Evolutionary conservation across 2,797 vertebrate genomes (phyloP).

Genomic region (Sebastolobus altivelis): DNA sequence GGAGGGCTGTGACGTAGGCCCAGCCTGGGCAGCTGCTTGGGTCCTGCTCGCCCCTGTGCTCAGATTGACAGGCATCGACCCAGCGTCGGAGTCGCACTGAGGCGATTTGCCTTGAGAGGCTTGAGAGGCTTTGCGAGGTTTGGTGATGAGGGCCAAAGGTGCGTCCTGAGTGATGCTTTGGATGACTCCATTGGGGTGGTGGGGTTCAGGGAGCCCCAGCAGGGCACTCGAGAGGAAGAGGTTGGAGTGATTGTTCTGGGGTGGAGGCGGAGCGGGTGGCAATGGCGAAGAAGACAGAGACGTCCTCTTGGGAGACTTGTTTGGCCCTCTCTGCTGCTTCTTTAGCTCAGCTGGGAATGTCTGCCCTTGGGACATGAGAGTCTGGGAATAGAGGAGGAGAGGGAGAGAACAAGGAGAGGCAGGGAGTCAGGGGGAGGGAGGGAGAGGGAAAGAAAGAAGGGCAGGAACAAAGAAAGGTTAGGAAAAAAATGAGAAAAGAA

Average conservation of each 20-base stretch:
- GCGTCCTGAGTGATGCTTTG: conserved; percentile 97
- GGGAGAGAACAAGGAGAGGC: conserved; percentile 61
- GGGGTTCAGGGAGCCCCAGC: conserved; percentile 90
- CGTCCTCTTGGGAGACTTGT: conserved; percentile 92
- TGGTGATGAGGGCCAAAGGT: conserved; percentile 96
- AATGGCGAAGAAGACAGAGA: conserved; percentile 84
- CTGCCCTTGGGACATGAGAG: conserved; percentile 91
- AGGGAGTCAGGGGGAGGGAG: conserved; percentile 51
- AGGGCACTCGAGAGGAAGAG: conserved; percentile 96
- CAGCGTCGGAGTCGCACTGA: conserved; percentile 83
- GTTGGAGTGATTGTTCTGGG: conserved; percentile 89
- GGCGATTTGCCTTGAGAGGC: conserved; percentile 84
- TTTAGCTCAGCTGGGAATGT: conserved; percentile 90
- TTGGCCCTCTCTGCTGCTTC: conserved; percentile 91
- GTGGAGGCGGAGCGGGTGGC: conserved; percentile 88
- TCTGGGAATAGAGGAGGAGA: conserved; percentile 74
- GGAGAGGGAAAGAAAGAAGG: conserved; percentile 46
- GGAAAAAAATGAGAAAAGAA: conserved; percentile 68
- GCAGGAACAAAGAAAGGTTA: conserved; percentile 73
- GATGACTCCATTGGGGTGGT: conserved; percentile 96
- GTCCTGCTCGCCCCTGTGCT: conserved; percentile 91
- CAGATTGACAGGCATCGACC: conserved; percentile 91
- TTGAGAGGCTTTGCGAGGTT: conserved; percentile 87
- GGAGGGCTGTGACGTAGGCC: conserved; percentile 79
- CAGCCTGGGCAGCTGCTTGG: conserved; percentile 77